Conservation (phyloP, 2,797 vertebrate species). For the Coluber constrictor region DNA sequence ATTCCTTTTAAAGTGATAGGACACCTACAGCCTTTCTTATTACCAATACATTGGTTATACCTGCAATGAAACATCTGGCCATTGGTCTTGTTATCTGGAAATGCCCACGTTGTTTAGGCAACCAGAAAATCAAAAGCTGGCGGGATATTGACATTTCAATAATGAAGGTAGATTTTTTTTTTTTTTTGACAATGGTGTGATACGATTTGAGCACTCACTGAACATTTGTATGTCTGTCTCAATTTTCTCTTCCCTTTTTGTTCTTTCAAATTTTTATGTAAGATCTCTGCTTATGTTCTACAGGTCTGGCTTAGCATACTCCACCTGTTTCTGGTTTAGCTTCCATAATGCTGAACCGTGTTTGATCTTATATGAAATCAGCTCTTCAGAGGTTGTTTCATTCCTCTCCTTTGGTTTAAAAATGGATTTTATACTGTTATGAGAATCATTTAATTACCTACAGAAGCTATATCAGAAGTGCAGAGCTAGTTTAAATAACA, state of each 20-base stretch:
- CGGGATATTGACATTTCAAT: background rate
- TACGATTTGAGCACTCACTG: background rate
- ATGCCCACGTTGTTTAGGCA: background rate
- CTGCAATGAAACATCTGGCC: background rate
- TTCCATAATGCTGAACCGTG: background rate
- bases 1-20: background rate
- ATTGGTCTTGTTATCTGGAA: background rate
- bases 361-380: conserved; percentile 1
- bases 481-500: conserved; percentile 7
- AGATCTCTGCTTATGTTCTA: background rate
- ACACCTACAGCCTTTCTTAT: background rate
- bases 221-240: background rate
- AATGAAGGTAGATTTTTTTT: background rate
- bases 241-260: no score
- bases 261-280: background rate
- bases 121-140: background rate
- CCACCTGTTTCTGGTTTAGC: background rate
- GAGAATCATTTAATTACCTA: conserved; percentile 12
- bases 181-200: background rate
- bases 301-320: background rate
- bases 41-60: background rate
- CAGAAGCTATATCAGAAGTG: conserved; percentile 1
- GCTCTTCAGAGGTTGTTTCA: background rate
- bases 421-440: background rate
- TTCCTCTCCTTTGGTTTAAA: background rate